These are phyloP conservation scores for Drosophila helvetica DNA, from an alignment of 2,888 invertebrate genomes.

Conservation along the genomic window DNA sequence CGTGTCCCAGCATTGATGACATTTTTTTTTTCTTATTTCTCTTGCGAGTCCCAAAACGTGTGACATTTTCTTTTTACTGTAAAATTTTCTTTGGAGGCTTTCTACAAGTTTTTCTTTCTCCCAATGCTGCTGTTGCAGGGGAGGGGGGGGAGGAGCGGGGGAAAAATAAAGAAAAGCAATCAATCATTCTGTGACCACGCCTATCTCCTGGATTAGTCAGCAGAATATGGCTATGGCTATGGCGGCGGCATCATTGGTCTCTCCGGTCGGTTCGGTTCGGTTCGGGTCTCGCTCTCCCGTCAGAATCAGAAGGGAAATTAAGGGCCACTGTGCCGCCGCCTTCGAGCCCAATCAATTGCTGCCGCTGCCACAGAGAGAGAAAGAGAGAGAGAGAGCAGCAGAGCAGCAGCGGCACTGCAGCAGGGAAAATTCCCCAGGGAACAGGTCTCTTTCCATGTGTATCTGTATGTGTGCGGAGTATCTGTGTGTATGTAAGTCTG, in stretches of 20 bases:
- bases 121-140: conserved; percentile 13
- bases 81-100: conserved; percentile 56
- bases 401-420: conserved; percentile 28
- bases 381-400: no score
- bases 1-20: conserved; percentile 4
- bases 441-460: conserved; percentile 19
- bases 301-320: conserved; percentile 35
- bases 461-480: conserved; percentile 1
- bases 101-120: conserved; percentile 65
- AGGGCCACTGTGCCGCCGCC: conserved; percentile 53
- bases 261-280: conserved; percentile 34
- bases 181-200: conserved; percentile 82
- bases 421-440: conserved; percentile 48
- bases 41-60: conserved; percentile 45
- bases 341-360: conserved; percentile 75
- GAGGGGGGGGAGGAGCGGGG: conserved; percentile 47
- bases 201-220: conserved; percentile 83
- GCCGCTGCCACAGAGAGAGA: conserved; percentile 58
- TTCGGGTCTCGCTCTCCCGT: conserved; percentile 23
- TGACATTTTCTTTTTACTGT: conserved; percentile 59
- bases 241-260: conserved; percentile 79
- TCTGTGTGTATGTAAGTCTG: conserved; percentile 48
- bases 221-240: conserved; percentile 75
- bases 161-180: conserved; percentile 72
- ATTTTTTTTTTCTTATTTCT: conserved; percentile 22